A percentile compares a stretch with the other conserved stretches of the same genome.
Evolutionary conservation across 2,113 vertebrate genomes (phyloP).

Genomic region (Brienomyrus longianalis): DNA sequence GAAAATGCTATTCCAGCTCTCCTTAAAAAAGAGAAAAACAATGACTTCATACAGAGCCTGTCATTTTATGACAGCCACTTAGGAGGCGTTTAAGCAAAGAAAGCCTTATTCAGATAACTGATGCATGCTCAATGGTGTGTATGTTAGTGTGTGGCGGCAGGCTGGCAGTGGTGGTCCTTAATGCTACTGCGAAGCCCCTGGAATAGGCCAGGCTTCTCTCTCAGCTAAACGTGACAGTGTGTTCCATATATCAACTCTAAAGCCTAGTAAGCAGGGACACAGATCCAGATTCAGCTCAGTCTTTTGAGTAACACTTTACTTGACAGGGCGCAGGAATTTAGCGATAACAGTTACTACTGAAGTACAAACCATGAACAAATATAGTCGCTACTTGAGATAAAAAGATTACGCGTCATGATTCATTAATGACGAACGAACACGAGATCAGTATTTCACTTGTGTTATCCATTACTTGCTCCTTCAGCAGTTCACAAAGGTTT

Average conservation of each 20-base stretch:
- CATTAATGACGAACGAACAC: background rate
- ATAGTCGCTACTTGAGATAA: background rate
- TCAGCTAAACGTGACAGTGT: background rate
- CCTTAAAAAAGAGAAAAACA: slow-evolving; percentile 20
- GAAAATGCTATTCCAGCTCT: slow-evolving; percentile 13
- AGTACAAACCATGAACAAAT: background rate
- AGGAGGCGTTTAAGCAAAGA: slow-evolving; percentile 6
- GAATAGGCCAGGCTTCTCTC: background rate
- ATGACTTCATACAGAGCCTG: slow-evolving; percentile 22
- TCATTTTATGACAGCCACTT: slow-evolving; percentile 26
- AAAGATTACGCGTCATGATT: background rate
- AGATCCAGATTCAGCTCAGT: background rate
- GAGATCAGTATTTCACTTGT: background rate
- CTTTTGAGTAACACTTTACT: background rate
- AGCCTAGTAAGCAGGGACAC: background rate
- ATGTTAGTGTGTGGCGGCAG: slow-evolving; percentile 23
- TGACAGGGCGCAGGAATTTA: background rate
- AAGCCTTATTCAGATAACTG: background rate
- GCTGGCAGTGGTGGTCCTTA: slow-evolving; percentile 8
- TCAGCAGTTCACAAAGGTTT: background rate
- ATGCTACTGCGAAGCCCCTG: background rate
- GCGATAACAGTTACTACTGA: background rate
- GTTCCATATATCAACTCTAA: background rate
- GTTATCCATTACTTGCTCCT: background rate
- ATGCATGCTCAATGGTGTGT: background rate